Evolutionary conservation across 1,140 invertebrate genomes (phyloP).

Genomic region (Brachionus angularis): DNA sequence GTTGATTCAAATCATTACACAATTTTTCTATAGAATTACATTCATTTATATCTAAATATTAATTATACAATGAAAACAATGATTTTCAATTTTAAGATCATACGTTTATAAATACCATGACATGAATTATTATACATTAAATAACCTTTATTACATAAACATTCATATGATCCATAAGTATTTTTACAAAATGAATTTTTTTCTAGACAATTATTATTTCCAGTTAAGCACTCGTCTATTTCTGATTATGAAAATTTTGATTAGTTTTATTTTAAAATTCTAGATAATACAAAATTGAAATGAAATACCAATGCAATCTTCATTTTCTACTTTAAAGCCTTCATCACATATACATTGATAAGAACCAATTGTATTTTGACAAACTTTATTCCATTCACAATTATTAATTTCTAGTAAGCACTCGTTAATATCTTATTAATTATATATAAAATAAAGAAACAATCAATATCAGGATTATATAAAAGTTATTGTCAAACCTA

Average conservation of each 20-base stretch:
- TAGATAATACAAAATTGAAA: no score
- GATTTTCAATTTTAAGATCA: background rate
- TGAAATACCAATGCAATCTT: background rate
- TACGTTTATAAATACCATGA: background rate
- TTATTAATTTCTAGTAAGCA: background rate
- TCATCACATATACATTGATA: conserved; percentile 11
- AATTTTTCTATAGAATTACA: conserved; percentile 3
- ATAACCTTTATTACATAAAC: conserved; percentile 18
- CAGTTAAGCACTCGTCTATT: conserved; percentile 41
- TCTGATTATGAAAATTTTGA: conserved; percentile 15
- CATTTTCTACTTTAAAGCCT: conserved; percentile 1
- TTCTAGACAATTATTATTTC: background rate
- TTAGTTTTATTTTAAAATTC: no score
- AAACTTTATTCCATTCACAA: background rate
- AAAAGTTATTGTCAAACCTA: background rate
- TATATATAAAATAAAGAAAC: background rate
- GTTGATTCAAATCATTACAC: background rate
- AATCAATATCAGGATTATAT: background rate
- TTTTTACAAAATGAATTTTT: conserved; percentile 1
- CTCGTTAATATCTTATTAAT: conserved; percentile 43
- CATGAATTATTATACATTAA: conserved; percentile 10
- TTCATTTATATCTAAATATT: conserved; percentile 24
- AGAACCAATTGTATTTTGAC: conserved; percentile 37
- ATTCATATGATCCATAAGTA: conserved; percentile 35
- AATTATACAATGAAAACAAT: background rate